phyloP scores from a whole-genome alignment of 2,888 invertebrate species.

The Brachyptera putata region DNA sequence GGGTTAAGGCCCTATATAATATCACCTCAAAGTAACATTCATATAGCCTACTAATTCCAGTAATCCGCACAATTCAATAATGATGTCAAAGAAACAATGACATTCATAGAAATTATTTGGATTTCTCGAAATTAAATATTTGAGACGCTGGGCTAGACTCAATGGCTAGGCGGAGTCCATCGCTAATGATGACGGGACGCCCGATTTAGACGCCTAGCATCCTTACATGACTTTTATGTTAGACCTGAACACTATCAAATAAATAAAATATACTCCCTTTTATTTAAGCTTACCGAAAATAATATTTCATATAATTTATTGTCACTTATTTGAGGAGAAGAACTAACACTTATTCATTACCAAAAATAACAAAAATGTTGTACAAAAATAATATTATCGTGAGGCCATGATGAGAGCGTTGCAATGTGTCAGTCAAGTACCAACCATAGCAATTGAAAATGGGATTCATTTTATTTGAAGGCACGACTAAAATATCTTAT shows the following conservation, averaged over 20 bases:
- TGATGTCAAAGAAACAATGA: no score
- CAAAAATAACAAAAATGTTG: conserved; percentile 14
- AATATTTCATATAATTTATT: not conserved
- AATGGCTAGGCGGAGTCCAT: no score
- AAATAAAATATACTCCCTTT: not conserved
- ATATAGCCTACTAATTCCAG: no score
- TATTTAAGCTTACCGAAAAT: not conserved
- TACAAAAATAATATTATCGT: conserved; percentile 12
- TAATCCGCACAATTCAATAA: no score
- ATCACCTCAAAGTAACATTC: no score
- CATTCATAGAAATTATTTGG: no score
- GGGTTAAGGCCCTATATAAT: no score
- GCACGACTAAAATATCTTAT: no score
- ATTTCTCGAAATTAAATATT: no score
- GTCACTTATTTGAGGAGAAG: not conserved
- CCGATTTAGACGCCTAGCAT: conserved; percentile 18
- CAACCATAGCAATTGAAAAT: not conserved
- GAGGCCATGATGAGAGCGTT: conserved; percentile 16
- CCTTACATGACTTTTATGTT: no score
- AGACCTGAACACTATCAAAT: not conserved
- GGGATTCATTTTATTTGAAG: no score
- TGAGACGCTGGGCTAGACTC: no score
- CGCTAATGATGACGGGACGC: conserved; percentile 14
- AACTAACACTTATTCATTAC: conserved; percentile 4
- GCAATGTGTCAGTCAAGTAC: conserved; percentile 12